Percentiles rank a stretch among this genome's conserved stretches.
Evolutionary conservation across 37 sponge, comb jelly and placozoan genomes (phyloP).

Genomic region (Mnemiopsis leidyi): DNA sequence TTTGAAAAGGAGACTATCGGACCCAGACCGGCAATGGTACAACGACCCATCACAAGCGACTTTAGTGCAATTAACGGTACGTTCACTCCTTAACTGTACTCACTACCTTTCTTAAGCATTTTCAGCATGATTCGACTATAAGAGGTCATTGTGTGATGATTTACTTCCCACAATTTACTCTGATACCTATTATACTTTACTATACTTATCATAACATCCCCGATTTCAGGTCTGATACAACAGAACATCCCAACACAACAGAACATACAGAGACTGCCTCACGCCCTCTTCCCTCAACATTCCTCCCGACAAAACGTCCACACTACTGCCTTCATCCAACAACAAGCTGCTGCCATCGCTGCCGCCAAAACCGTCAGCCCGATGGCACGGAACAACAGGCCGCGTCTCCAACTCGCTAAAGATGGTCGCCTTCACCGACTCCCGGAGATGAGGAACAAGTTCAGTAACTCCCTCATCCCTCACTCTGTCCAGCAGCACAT

Average conservation of each 20-base stretch:
- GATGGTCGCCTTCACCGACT: conserved; percentile 46
- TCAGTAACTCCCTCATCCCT: conserved; percentile 4
- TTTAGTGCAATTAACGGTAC: conserved; percentile 28
- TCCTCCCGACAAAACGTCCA: neutral
- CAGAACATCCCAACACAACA: neutral
- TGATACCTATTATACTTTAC: no score
- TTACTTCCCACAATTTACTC: no score
- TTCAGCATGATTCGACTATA: no score
- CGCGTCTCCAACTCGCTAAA: conserved; percentile 8
- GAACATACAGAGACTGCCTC: neutral
- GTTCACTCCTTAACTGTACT: no score
- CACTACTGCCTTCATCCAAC: conserved; percentile 45
- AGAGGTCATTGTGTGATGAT: no score
- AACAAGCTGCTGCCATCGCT: neutral
- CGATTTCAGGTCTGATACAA: conserved; percentile 34
- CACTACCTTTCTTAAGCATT: no score
- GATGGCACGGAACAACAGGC: neutral
- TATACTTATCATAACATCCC: no score
- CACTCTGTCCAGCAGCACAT: conserved; percentile 63
- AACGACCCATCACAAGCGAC: neutral
- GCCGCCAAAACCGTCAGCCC: neutral
- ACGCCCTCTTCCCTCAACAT: conserved; percentile 1
- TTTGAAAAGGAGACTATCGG: neutral
- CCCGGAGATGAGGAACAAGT: conserved; percentile 30
- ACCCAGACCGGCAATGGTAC: neutral